Conservation (phyloP, 2,888 invertebrate genomes). For the Stenichneumon culpator region DNA sequence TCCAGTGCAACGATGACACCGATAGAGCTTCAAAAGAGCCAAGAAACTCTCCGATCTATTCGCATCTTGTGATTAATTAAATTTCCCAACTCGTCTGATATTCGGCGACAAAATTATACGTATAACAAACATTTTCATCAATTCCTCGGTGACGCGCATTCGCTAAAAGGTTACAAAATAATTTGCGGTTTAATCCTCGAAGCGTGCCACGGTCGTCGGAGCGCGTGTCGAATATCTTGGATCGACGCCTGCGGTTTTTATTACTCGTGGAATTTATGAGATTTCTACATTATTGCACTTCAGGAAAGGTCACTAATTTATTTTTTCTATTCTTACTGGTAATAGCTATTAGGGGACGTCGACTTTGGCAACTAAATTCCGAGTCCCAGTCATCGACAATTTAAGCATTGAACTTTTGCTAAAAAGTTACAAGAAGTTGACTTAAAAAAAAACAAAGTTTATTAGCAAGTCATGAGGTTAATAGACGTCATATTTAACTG, state of each 20-base stretch:
- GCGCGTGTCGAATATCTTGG: constrained; percentile 16
- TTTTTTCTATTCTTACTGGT: background rate
- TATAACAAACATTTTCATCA: constrained; percentile 5
- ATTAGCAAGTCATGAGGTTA: no score
- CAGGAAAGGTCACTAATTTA: constrained; percentile 60
- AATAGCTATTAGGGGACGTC: background rate
- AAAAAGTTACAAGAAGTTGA: no score
- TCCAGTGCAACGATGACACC: background rate
- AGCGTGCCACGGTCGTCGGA: constrained; percentile 54
- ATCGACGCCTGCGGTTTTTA: constrained; percentile 27
- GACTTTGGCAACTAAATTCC: background rate
- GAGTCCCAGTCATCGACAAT: background rate
- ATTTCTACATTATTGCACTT: constrained; percentile 58
- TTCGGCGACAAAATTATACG: constrained; percentile 8
- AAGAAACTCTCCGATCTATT: constrained; percentile 5
- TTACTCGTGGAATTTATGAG: constrained; percentile 38
- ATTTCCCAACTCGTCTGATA: constrained; percentile 39
- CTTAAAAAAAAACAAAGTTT: no score
- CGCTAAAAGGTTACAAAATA: constrained; percentile 53
- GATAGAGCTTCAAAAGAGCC: constrained; percentile 11
- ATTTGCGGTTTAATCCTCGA: constrained; percentile 40
- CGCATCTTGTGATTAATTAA: constrained; percentile 15
- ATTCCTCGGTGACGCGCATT: constrained; percentile 7
- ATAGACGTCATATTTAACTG: background rate
- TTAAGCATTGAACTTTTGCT: no score